Percentiles rank a stretch among this genome's conserved stretches.
Conservation (phyloP, 2,797 vertebrate species). For the Smutsia gigantea region DNA sequence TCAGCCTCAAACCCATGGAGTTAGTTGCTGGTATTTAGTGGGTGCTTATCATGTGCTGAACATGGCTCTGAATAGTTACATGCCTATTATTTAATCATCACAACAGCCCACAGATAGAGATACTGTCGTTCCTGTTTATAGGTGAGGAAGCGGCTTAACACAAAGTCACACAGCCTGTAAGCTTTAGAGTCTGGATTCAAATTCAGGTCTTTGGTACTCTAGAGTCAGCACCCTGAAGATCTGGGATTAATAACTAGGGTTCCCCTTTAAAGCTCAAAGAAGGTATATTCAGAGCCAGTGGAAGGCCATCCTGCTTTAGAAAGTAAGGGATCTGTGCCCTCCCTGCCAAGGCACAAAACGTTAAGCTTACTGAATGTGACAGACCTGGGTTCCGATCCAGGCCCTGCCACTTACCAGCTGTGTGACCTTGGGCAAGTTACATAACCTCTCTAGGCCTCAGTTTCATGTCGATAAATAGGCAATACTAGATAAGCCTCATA, state of each 20-base stretch:
- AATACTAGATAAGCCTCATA: background rate
- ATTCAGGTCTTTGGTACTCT: background rate
- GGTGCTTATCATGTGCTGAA: background rate
- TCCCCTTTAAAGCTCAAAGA: background rate
- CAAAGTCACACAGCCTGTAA: background rate
- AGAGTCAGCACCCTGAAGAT: background rate
- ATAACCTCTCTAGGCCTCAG: background rate
- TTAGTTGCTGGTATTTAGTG: background rate
- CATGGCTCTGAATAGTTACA: background rate
- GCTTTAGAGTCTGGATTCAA: background rate
- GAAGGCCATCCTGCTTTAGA: background rate
- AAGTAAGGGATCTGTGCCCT: background rate
- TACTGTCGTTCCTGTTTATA: too few species aligned
- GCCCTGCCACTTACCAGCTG: background rate
- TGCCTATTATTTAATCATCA: too few species aligned
- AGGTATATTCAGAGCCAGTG: background rate
- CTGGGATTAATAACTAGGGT: background rate
- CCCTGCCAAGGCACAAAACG: background rate
- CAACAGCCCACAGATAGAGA: too few species aligned
- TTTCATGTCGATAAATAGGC: background rate
- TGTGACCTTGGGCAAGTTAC: background rate
- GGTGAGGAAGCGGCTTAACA: background rate
- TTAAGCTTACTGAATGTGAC: background rate
- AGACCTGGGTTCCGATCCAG: background rate
- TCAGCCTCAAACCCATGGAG: background rate